phyloP scores from a whole-genome alignment of 1,140 invertebrate genomes.

The Epicauta chinensis region DNA sequence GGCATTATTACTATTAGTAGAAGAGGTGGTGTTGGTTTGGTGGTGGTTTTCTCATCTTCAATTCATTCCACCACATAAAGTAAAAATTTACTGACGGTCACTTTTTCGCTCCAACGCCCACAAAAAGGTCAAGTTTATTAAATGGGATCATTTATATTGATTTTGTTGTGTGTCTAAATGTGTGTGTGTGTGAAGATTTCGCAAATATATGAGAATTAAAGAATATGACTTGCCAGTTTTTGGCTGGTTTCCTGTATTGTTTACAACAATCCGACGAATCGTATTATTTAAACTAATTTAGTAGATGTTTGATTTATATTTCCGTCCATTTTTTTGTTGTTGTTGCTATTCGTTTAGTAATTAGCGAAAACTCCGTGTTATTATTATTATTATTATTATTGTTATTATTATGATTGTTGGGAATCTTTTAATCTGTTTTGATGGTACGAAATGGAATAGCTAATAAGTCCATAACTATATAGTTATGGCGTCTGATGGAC shows the following conservation, averaged over 20 bases:
- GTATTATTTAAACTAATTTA: too few relatives aligned
- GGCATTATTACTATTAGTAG: too few relatives aligned
- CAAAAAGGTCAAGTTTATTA: conserved; percentile 25
- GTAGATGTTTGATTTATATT: too few relatives aligned
- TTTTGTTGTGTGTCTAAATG: too few relatives aligned
- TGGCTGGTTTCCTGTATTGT: not conserved
- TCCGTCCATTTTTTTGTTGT: too few relatives aligned
- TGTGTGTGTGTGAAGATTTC: not conserved
- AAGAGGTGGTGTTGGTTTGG: too few relatives aligned
- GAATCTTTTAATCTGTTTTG: too few relatives aligned
- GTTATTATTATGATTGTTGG: too few relatives aligned
- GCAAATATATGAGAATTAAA: not conserved
- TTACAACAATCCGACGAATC: too few relatives aligned
- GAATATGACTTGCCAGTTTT: not conserved
- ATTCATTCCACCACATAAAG: conserved; percentile 29
- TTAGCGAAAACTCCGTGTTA: too few relatives aligned
- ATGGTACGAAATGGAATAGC: conserved; percentile 23
- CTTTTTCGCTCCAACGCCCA: conserved; percentile 22
- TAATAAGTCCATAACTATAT: conserved; percentile 37
- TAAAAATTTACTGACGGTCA: conserved; percentile 29
- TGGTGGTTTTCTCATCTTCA: conserved; percentile 2
- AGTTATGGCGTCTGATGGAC: conserved; percentile 31
- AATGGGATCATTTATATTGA: not conserved
- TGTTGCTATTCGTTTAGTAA: too few relatives aligned
- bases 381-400: too few relatives aligned